These are phyloP conservation scores for Mirza zaza DNA, from an alignment of 2,113 vertebrate species.

Conservation along the genomic window DNA sequence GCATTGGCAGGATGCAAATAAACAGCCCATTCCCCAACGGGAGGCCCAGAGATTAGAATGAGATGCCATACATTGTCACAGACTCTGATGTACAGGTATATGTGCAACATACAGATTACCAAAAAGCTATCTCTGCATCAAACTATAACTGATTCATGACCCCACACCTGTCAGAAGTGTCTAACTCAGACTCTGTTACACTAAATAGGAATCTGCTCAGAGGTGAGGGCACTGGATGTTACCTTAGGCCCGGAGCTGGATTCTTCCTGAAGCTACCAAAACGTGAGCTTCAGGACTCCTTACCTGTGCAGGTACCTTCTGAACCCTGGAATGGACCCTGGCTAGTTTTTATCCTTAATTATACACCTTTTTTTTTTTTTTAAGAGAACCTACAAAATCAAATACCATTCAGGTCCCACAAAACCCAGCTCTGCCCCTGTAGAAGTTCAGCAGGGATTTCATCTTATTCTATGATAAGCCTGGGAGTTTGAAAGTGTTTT, in stretches of 20 bases:
- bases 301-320: not conserved
- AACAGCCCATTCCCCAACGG: accelerated
- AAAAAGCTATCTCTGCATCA: accelerated
- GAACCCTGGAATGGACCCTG: not conserved
- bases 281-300: not conserved
- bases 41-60: not conserved
- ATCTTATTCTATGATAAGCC: not conserved
- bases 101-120: no score
- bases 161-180: accelerated
- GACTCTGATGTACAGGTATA: not conserved
- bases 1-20: not conserved
- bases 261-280: not conserved
- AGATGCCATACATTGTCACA: accelerated
- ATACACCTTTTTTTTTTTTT: not conserved
- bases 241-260: not conserved
- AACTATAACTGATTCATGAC: accelerated
- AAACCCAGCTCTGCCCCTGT: not conserved
- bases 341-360: not conserved
- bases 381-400: not conserved
- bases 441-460: not conserved
- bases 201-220: not conserved
- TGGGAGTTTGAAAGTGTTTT: not conserved
- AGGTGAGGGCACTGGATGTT: not conserved
- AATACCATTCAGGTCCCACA: not conserved
- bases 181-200: not conserved